phyloP scores from a whole-genome alignment of 2,888 invertebrate genomes.

The Hirtodrosophila duncani region DNA sequence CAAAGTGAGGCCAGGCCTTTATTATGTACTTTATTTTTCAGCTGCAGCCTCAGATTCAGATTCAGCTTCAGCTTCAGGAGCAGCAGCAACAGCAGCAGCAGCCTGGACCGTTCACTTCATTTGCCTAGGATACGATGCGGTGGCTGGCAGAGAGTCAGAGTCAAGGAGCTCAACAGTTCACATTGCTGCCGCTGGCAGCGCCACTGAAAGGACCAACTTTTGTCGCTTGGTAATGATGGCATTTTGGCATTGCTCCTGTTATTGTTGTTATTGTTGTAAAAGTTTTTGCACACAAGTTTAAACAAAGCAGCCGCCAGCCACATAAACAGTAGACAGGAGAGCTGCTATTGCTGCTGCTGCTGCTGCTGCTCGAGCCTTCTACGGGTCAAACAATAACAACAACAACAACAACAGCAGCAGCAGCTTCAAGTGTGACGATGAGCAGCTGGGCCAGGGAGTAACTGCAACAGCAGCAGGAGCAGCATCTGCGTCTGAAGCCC shows the following conservation, averaged over 20 bases:
- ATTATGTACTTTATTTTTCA: conserved; percentile 46
- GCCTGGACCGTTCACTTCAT: conserved; percentile 61
- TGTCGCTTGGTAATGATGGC: conserved; percentile 72
- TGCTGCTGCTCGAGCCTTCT: no score
- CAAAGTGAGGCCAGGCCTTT: conserved; percentile 2
- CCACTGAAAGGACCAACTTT: conserved; percentile 67
- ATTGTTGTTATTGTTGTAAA: conserved; percentile 50
- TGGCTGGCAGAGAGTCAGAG: no score
- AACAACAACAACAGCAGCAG: conserved; percentile 21
- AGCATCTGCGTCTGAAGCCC: conserved; percentile 19
- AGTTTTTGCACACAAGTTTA: conserved; percentile 70
- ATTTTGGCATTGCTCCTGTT: conserved; percentile 62
- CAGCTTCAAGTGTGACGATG: conserved; percentile 48
- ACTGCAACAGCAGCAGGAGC: conserved; percentile 7
- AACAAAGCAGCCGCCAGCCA: conserved; percentile 72
- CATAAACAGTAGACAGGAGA: conserved; percentile 70
- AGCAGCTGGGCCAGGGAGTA: no score
- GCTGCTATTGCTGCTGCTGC: conserved; percentile 48
- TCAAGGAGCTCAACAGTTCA: conserved; percentile 65
- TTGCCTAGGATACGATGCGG: conserved; percentile 56
- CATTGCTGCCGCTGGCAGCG: conserved; percentile 35
- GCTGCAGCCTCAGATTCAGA: no score
- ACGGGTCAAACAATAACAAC: conserved; percentile 54
- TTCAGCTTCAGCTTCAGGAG: conserved; percentile 25
- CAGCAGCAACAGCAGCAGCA: conserved; percentile 20